A percentile compares a stretch with the other conserved stretches of the same genome.
These are phyloP conservation scores for Bombus picipes DNA, from an alignment of 1,140 invertebrate species.

Conservation along the genomic window DNA sequence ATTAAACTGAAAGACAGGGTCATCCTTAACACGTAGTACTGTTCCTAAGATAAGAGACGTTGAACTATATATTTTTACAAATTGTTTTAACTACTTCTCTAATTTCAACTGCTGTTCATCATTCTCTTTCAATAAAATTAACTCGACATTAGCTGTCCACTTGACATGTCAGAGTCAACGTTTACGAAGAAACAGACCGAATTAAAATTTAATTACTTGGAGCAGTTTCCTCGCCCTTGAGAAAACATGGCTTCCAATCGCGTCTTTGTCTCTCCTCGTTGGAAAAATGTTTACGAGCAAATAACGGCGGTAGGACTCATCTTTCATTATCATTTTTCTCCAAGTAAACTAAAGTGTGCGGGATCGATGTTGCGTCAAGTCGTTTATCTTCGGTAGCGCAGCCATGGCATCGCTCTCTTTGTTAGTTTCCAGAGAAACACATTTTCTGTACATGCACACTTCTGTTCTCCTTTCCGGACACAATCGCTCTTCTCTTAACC, in stretches of 20 bases:
- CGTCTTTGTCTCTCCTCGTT: neutral
- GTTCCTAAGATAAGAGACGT: neutral
- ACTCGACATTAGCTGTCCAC: no score
- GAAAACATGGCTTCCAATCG: neutral
- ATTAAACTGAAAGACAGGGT: neutral
- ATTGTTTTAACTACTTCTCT: neutral
- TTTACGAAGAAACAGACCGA: neutral
- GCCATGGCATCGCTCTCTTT: neutral
- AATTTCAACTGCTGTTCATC: neutral
- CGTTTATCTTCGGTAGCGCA: conserved; percentile 55
- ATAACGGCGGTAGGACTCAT: conserved; percentile 19
- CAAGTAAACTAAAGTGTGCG: conserved; percentile 30
- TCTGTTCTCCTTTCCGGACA: neutral
- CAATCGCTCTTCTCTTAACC: neutral
- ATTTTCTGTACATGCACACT: conserved; percentile 19
- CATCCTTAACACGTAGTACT: neutral
- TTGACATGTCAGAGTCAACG: neutral
- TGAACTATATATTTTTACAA: neutral
- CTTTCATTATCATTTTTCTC: conserved; percentile 57
- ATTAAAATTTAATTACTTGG: conserved; percentile 41
- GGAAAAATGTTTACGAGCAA: conserved; percentile 47
- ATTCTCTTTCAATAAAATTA: neutral
- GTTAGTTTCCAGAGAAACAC: conserved; percentile 12
- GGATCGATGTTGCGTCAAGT: conserved; percentile 45
- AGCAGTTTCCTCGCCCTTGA: conserved; percentile 15